Base-by-base conservation (phyloP, 2,113 vertebrate genomes). In the Dendropsophus ebraccatus region DNA sequence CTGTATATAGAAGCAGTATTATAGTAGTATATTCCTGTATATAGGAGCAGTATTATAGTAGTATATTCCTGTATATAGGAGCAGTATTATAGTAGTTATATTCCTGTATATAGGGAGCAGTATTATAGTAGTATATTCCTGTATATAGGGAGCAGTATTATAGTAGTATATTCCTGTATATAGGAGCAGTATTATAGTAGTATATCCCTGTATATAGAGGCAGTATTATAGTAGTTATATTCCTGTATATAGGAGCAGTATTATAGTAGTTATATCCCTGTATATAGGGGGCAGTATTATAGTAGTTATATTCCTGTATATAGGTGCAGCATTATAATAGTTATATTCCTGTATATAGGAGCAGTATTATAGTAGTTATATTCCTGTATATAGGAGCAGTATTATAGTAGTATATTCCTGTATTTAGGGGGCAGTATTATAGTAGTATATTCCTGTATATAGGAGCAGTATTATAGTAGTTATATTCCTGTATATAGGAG, bases 381-480 rank as follows among this genome's bases (percentile, higher is more conserved):
- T 60, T 25, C 56, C 25, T 60, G 23, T 60, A 60, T 7, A 60
- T 25, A n/a, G 56, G 56, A 12, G 23, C n/a, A 60, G 56, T 60
- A 60, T 25, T 60, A 60, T 60, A n/a, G n/a, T n/a, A n/a, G n/a
- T 60, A 60, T 60, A 60, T 60, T 60, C 56, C 6, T 60, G 56
- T 60, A 60, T 7, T 11, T 60, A 60, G 56, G 56, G 56, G 7
- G 56, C 56, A 60, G 56, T 60, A 60, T 60, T 60, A 60, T 60
- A 60, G 56, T 60, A 60, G 56, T 60, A 60, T 60, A 60, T 60
- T 60, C 56, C 25, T n/a, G 56, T 25, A 60, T 7, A 60, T 60
- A 60, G 56, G 56, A 23, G 56, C 56, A 60, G 56, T 60, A 60
- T 60, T 60, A 60, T 60, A 60, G 56, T 60, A 60, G 56, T 60